A percentile compares a stretch with the other conserved stretches of the same genome.
Evolutionary conservation across 1,140 invertebrate species (phyloP).

Genomic region (Homarus americanus): DNA sequence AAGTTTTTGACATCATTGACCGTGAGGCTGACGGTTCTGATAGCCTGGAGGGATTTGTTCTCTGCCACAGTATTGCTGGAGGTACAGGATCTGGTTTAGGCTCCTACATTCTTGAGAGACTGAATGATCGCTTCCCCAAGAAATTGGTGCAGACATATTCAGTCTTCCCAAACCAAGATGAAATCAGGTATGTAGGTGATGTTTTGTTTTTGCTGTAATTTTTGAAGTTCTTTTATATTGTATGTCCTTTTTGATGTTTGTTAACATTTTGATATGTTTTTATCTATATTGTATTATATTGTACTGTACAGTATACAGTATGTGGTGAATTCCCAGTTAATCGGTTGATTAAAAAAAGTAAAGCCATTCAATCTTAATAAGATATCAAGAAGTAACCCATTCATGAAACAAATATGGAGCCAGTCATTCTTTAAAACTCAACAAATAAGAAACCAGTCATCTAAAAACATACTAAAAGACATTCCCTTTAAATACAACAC

Average conservation of each 20-base stretch:
- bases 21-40: conserved; percentile 99
- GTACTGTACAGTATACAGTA: background rate
- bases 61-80: conserved; percentile 99
- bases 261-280: conserved; percentile 1
- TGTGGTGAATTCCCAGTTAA: no score
- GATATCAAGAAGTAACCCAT: no score
- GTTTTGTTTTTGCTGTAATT: no score
- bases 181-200: conserved; percentile 84
- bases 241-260: no score
- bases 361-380: no score
- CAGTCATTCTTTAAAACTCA: no score
- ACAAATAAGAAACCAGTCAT: no score
- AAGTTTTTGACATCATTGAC: conserved; percentile 99
- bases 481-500: no score
- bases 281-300: background rate
- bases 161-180: conserved; percentile 99
- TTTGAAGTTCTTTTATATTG: no score
- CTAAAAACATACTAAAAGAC: no score
- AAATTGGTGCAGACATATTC: conserved; percentile 99
- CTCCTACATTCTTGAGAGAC: conserved; percentile 94
- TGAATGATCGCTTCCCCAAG: conserved; percentile 97
- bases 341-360: no score
- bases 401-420: no score
- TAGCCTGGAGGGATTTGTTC: conserved; percentile 98
- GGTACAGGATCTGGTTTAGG: conserved; percentile 99